A percentile compares a stretch with the other conserved stretches of the same genome.
phyloP scores from a whole-genome alignment of 2,888 invertebrate species.

The Anorthoa munda region DNA sequence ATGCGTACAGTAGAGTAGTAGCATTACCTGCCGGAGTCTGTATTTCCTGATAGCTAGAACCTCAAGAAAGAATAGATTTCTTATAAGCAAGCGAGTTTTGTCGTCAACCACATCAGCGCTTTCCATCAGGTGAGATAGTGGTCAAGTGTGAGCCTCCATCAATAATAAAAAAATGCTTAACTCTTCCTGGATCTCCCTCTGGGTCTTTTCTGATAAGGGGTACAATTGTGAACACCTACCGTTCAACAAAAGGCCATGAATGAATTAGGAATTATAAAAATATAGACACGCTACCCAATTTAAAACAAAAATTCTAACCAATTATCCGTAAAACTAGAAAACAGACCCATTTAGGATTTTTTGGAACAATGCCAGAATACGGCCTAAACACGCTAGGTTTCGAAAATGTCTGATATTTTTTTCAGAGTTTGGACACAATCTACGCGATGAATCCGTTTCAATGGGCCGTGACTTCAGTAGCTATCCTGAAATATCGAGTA shows the following conservation, averaged over 20 bases:
- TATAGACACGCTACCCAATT: slow-evolving; percentile 24
- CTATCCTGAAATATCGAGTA: slow-evolving; percentile 6
- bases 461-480: slow-evolving; percentile 37
- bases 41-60: too few relatives aligned
- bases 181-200: too few relatives aligned
- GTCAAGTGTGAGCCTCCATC: too few relatives aligned
- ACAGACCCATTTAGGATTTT: slow-evolving; percentile 44
- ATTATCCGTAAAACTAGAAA: slow-evolving; percentile 55
- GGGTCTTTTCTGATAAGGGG: too few relatives aligned
- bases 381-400: slow-evolving; percentile 37
- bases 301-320: slow-evolving; percentile 35
- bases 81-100: too few relatives aligned
- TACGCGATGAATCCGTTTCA: slow-evolving; percentile 44
- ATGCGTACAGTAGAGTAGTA: too few relatives aligned
- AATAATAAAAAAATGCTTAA: too few relatives aligned
- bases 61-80: too few relatives aligned
- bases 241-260: not conserved
- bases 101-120: too few relatives aligned
- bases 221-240: not conserved
- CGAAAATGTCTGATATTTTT: slow-evolving; percentile 27
- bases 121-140: too few relatives aligned
- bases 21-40: too few relatives aligned
- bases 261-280: not conserved
- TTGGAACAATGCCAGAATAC: slow-evolving; percentile 56
- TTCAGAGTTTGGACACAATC: slow-evolving; percentile 44